Conservation (phyloP, 2,113 vertebrate genomes). For the Aptenodytes forsteri region DNA sequence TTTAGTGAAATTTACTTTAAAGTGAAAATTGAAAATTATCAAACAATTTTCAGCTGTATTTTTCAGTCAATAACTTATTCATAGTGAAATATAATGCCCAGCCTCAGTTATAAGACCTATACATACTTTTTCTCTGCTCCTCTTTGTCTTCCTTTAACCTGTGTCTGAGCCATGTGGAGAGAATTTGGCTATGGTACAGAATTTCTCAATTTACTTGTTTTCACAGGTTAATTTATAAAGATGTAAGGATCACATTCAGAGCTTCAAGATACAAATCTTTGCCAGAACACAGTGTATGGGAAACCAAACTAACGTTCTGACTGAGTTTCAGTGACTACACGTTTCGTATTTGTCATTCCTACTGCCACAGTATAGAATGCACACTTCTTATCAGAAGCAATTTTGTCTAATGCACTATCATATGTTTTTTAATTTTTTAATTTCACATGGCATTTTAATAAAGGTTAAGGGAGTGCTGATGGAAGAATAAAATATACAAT, state of each 20-base stretch:
- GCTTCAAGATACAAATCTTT: background rate
- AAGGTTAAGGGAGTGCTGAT: background rate
- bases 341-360: background rate
- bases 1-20: background rate
- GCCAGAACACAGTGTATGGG: background rate
- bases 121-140: background rate
- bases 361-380: background rate
- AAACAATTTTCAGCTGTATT: background rate
- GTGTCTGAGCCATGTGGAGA: background rate
- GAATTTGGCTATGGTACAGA: background rate
- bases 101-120: background rate
- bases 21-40: background rate
- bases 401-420: background rate
- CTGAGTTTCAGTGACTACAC: background rate
- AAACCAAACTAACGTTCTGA: background rate
- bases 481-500: background rate
- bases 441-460: background rate
- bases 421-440: background rate
- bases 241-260: background rate
- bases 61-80: background rate
- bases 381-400: background rate
- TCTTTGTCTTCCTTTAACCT: background rate
- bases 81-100: background rate
- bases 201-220: background rate
- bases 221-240: background rate